A percentile compares a stretch with the other conserved stretches of the same genome.
Evolutionary conservation across 2,888 invertebrate genomes (phyloP).

Genomic region (Hirtodrosophila alboralis): DNA sequence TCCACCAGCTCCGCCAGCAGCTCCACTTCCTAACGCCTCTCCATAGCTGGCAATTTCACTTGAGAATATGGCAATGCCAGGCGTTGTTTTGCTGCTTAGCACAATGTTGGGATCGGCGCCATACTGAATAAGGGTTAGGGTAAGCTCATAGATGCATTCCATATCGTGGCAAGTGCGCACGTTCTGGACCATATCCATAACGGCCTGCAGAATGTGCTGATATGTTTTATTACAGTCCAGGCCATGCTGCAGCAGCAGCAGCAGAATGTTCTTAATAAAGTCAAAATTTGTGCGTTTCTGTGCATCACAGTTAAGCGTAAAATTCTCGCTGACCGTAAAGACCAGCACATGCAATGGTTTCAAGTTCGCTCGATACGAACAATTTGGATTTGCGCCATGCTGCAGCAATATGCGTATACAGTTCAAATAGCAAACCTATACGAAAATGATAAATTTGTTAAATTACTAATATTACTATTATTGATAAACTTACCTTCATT

Average conservation of each 20-base stretch:
- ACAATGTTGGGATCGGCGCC: constrained; percentile 90
- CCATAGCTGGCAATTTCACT: constrained; percentile 84
- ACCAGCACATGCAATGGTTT: constrained; percentile 89
- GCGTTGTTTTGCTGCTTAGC: constrained; percentile 84
- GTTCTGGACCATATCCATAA: constrained; percentile 89
- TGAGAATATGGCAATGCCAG: constrained; percentile 83
- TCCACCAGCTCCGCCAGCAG: constrained; percentile 26
- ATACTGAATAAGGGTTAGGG: constrained; percentile 89
- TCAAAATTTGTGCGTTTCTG: constrained; percentile 89
- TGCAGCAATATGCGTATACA: constrained; percentile 89
- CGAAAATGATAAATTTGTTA: neutral
- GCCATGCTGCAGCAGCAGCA: constrained; percentile 87
- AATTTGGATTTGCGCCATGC: constrained; percentile 90
- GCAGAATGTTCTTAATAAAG: constrained; percentile 89
- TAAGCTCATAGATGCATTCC: constrained; percentile 88
- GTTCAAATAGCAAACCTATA: constrained; percentile 88
- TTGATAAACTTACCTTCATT: constrained; percentile 86
- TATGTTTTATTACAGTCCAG: constrained; percentile 88
- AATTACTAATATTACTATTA: too few species aligned
- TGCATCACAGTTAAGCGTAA: constrained; percentile 88
- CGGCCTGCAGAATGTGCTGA: constrained; percentile 89
- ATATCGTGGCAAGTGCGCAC: constrained; percentile 88
- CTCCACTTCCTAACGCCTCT: constrained; percentile 71
- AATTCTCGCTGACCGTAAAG: constrained; percentile 89
- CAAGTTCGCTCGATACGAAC: constrained; percentile 88